phyloP scores from a whole-genome alignment of 2,888 invertebrate species.

The Epinotia ramella region DNA sequence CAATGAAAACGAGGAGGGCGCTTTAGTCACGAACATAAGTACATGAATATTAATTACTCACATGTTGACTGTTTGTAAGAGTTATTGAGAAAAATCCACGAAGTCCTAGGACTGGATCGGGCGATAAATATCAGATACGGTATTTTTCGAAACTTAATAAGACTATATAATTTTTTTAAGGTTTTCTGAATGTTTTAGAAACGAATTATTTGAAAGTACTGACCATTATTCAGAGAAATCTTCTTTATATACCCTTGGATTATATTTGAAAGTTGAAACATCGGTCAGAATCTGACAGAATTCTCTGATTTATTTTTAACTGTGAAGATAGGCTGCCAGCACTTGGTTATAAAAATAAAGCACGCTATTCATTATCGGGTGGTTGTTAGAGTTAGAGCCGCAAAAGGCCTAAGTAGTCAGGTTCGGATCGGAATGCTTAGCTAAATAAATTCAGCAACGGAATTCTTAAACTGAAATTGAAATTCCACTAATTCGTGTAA shows the following conservation, averaged over 20 bases:
- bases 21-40: too few relatives aligned
- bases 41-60: too few relatives aligned
- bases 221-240: background rate
- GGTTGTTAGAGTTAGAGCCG: background rate
- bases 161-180: conserved; percentile 50
- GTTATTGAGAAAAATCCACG: too few relatives aligned
- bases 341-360: background rate
- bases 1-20: too few relatives aligned
- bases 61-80: too few relatives aligned
- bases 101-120: too few relatives aligned
- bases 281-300: background rate
- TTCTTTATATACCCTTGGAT: conserved; percentile 60
- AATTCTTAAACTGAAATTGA: background rate
- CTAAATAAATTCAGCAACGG: background rate
- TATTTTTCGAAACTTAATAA: background rate
- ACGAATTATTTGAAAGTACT: conserved; percentile 58
- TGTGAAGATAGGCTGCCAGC: background rate
- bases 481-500: too few relatives aligned
- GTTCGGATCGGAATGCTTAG: background rate
- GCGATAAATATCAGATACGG: too few relatives aligned
- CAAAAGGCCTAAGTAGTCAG: too few relatives aligned
- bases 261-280: conserved; percentile 55
- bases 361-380: background rate
- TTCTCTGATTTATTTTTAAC: conserved; percentile 39
- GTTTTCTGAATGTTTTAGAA: conserved; percentile 56